A percentile compares a stretch with the other conserved stretches of the same genome.
Evolutionary conservation across 2,888 invertebrate genomes (phyloP).

Genomic region (Cephus sareptanus): DNA sequence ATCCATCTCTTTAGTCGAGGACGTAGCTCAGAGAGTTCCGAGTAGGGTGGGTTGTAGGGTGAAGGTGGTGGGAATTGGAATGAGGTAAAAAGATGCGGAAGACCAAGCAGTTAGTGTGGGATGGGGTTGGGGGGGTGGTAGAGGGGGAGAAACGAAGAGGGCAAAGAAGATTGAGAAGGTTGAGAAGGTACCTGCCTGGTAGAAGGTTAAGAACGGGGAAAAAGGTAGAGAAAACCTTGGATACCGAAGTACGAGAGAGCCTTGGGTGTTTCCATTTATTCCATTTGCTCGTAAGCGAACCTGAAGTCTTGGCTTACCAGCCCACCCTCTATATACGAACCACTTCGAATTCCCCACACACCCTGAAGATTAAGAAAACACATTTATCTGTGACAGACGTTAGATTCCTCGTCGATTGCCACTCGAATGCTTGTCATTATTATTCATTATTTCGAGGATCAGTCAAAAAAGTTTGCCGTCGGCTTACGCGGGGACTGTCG

Average conservation of each 20-base stretch:
- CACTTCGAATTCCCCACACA: background rate
- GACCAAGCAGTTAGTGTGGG: background rate
- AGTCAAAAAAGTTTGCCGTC: background rate
- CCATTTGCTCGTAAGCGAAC: conserved; percentile 20
- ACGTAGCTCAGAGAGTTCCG: conserved; percentile 15
- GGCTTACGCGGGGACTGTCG: background rate
- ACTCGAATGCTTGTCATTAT: background rate
- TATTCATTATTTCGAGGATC: background rate
- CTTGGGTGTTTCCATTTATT: conserved; percentile 22
- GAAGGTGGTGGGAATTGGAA: conserved; percentile 9
- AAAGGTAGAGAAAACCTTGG: background rate
- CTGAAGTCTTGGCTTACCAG: conserved; percentile 25
- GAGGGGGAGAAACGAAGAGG: background rate
- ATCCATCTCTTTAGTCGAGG: conserved; percentile 16
- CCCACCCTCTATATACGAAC: background rate
- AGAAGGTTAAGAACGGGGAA: background rate
- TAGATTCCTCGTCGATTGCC: background rate
- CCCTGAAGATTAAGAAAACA: background rate
- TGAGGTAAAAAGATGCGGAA: background rate
- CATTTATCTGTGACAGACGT: background rate
- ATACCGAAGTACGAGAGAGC: background rate
- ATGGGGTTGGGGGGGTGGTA: too few relatives aligned
- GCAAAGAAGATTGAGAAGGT: background rate
- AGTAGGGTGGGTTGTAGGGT: background rate
- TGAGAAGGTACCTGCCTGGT: background rate